Evolutionary conservation across 2,888 invertebrate genomes (phyloP).

Genomic region (Eristalis pertinax): DNA sequence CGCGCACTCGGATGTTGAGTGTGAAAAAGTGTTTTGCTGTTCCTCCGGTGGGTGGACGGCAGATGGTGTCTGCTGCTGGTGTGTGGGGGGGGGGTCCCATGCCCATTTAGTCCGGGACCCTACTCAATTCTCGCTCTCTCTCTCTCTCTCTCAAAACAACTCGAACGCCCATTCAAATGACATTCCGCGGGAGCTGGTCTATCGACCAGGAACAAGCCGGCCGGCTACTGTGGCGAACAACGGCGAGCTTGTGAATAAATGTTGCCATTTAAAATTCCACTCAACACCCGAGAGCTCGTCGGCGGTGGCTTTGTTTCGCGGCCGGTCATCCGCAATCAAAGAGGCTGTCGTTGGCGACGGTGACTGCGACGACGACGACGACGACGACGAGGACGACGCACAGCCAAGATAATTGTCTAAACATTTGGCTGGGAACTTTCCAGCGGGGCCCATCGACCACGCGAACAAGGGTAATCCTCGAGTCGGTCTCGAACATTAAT

Average conservation of each 20-base stretch:
- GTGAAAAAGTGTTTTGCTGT: slow-evolving; percentile 62
- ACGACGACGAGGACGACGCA: no score
- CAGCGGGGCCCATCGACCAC: slow-evolving; percentile 38
- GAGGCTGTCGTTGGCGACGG: slow-evolving; percentile 2
- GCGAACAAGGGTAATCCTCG: slow-evolving; percentile 6
- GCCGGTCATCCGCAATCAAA: slow-evolving; percentile 27
- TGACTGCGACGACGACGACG: no score
- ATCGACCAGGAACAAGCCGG: not conserved
- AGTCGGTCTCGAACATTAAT: slow-evolving; percentile 43
- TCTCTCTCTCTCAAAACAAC: not conserved
- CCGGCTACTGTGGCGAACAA: not conserved
- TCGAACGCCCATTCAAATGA: slow-evolving; percentile 45
- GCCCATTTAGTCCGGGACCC: not conserved
- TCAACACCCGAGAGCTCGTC: slow-evolving; percentile 63
- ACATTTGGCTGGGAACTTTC: slow-evolving; percentile 56
- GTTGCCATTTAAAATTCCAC: slow-evolving; percentile 72
- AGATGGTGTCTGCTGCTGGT: slow-evolving; percentile 37
- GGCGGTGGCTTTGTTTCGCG: slow-evolving; percentile 42
- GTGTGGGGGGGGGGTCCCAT: no score
- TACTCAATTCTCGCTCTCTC: not conserved
- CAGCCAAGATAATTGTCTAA: slow-evolving; percentile 61
- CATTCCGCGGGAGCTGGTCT: slow-evolving; percentile 27
- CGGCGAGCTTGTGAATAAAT: slow-evolving; percentile 55
- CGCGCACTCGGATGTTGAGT: slow-evolving; percentile 53
- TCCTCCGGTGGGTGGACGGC: slow-evolving; percentile 2